Evolutionary conservation across 1,140 invertebrate genomes (phyloP).

Genomic region (Cydia pomonella): DNA sequence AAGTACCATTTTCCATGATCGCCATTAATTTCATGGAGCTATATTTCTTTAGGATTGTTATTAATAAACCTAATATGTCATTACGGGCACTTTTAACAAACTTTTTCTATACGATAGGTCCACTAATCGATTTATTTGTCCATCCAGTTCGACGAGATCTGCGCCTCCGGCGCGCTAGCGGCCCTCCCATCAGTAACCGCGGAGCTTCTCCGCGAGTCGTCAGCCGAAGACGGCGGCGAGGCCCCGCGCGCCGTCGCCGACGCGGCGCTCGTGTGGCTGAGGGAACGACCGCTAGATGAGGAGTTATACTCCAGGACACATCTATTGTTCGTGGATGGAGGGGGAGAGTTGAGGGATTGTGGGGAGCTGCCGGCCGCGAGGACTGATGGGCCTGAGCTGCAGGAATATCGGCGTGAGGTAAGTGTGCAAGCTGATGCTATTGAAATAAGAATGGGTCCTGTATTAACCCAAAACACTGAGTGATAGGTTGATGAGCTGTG

Average conservation of each 20-base stretch:
- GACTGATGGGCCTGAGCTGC: conserved; percentile 88
- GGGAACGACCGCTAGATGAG: conserved; percentile 43
- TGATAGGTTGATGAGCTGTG: conserved; percentile 46
- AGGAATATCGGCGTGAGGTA: conserved; percentile 90
- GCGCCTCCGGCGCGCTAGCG: conserved; percentile 54
- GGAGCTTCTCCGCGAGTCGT: conserved; percentile 57
- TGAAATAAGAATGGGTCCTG: background rate
- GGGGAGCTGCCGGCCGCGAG: conserved; percentile 84
- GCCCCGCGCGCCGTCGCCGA: conserved; percentile 53
- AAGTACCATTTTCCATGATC: too few species aligned
- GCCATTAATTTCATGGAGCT: too few species aligned
- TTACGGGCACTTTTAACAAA: too few species aligned
- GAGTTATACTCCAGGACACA: conserved; percentile 83
- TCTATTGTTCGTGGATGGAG: conserved; percentile 87
- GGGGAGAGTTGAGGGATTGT: conserved; percentile 90
- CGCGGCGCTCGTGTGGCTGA: conserved; percentile 56
- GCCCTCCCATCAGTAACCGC: conserved; percentile 53
- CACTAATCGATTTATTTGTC: background rate
- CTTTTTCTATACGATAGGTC: too few species aligned
- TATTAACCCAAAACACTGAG: background rate
- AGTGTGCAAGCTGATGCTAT: conserved; percentile 52
- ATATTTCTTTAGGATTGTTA: too few species aligned
- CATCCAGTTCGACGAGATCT: conserved; percentile 58
- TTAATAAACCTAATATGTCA: too few species aligned
- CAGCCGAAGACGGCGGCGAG: conserved; percentile 54